Percentiles rank a stretch among this genome's conserved stretches.
Evolutionary conservation across 1,140 invertebrate genomes (phyloP).

Genomic region (Drosophila ficusphila): DNA sequence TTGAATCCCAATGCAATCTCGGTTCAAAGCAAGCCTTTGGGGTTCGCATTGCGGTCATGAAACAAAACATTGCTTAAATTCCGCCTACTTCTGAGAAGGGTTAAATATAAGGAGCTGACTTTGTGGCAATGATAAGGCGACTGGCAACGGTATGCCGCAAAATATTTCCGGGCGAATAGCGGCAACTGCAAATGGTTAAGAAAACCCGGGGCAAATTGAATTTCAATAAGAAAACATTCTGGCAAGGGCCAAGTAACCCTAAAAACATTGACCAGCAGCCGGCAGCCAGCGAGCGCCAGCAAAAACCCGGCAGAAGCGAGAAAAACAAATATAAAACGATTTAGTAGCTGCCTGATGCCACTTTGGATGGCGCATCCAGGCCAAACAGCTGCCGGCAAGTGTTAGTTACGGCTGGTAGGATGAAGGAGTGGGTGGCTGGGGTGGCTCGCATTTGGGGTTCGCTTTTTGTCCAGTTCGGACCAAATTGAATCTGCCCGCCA

Average conservation of each 20-base stretch:
- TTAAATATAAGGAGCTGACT: constrained; percentile 62
- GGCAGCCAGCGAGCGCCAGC: neutral
- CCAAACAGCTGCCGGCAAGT: constrained; percentile 76
- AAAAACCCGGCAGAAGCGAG: constrained; percentile 37
- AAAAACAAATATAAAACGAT: constrained; percentile 81
- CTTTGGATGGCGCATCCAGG: constrained; percentile 57
- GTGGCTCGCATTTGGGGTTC: neutral
- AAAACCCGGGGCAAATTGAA: constrained; percentile 69
- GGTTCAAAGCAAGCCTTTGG: constrained; percentile 9
- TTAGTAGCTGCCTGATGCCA: constrained; percentile 70
- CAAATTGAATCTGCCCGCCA: constrained; percentile 69
- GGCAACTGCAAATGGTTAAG: constrained; percentile 16
- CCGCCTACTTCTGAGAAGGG: constrained; percentile 52
- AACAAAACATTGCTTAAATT: constrained; percentile 69
- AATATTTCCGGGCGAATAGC: constrained; percentile 19
- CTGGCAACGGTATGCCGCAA: constrained; percentile 21
- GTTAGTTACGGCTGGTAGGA: constrained; percentile 42
- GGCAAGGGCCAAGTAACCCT: constrained; percentile 57
- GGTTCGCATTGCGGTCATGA: constrained; percentile 51
- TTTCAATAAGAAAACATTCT: constrained; percentile 75
- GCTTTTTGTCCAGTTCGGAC: constrained; percentile 45
- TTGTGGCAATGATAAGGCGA: constrained; percentile 58
- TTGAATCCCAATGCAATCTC: constrained; percentile 76
- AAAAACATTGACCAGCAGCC: constrained; percentile 64
- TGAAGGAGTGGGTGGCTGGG: neutral